Conservation (phyloP, 2,797 vertebrate species). For the Tiaroga cobitis region DNA sequence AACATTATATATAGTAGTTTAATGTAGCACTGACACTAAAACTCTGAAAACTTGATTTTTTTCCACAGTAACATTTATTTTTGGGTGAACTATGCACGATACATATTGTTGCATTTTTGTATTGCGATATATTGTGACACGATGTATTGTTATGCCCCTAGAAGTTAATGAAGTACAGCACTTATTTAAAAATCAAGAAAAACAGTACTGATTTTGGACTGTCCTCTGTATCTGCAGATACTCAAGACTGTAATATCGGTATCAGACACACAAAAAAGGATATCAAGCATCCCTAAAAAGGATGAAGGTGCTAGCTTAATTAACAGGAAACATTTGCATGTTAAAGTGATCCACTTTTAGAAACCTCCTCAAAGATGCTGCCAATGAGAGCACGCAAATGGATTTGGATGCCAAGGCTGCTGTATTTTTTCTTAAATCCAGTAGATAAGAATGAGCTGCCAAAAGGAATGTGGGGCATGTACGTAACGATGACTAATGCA, state of each 20-base stretch:
- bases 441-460: conserved; percentile 76
- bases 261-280: background rate
- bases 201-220: background rate
- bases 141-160: too few relatives aligned
- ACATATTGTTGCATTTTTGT: too few relatives aligned
- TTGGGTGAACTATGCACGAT: too few relatives aligned
- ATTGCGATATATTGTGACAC: too few relatives aligned
- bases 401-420: conserved; percentile 46
- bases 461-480: conserved; percentile 64
- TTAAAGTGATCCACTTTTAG: conserved; percentile 35
- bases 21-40: too few relatives aligned
- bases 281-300: background rate
- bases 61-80: too few relatives aligned
- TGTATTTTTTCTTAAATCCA: conserved; percentile 73
- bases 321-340: conserved; percentile 24
- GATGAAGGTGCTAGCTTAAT: conserved; percentile 21
- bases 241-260: background rate
- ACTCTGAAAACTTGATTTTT: too few relatives aligned
- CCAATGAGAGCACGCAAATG: conserved; percentile 43
- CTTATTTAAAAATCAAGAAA: background rate
- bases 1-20: too few relatives aligned
- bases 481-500: conserved; percentile 76
- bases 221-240: background rate
- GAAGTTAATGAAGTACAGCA: background rate
- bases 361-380: conserved; percentile 31